A percentile compares a stretch with the other conserved stretches of the same genome.
Conservation (phyloP, 2,113 vertebrate species). For the Chlamydotis undulata region DNA sequence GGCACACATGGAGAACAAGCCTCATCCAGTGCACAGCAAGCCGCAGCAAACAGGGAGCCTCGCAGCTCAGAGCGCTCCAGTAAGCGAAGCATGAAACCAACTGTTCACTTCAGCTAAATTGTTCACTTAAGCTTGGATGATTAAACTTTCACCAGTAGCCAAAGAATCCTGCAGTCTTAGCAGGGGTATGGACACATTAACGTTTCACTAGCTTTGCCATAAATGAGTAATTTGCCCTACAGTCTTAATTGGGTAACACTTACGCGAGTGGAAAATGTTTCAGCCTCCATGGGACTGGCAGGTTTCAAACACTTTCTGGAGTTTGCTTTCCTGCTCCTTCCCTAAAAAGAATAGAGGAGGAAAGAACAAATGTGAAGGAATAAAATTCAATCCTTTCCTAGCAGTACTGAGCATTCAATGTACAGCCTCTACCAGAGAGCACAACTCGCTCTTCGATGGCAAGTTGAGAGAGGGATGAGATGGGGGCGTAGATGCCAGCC, state of each 20-base stretch:
- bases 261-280: background rate
- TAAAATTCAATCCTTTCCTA: background rate
- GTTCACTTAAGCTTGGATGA: slow-evolving; percentile 8
- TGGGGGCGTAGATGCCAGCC: background rate
- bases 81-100: background rate
- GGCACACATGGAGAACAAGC: background rate
- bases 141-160: slow-evolving; percentile 4
- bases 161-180: background rate
- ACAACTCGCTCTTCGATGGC: background rate
- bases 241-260: background rate
- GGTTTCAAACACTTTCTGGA: background rate
- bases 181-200: background rate
- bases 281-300: background rate
- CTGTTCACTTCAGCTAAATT: background rate
- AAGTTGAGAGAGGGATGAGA: background rate
- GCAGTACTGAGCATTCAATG: background rate
- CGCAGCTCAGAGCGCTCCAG: background rate
- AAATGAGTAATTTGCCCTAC: background rate
- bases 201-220: background rate
- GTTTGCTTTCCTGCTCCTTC: background rate
- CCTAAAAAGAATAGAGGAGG: background rate
- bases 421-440: background rate
- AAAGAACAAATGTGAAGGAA: background rate
- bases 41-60: background rate
- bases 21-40: background rate